A percentile compares a stretch with the other conserved stretches of the same genome.
Evolutionary conservation across 2,888 invertebrate species (phyloP).

Genomic region (Endotricha flammealis): DNA sequence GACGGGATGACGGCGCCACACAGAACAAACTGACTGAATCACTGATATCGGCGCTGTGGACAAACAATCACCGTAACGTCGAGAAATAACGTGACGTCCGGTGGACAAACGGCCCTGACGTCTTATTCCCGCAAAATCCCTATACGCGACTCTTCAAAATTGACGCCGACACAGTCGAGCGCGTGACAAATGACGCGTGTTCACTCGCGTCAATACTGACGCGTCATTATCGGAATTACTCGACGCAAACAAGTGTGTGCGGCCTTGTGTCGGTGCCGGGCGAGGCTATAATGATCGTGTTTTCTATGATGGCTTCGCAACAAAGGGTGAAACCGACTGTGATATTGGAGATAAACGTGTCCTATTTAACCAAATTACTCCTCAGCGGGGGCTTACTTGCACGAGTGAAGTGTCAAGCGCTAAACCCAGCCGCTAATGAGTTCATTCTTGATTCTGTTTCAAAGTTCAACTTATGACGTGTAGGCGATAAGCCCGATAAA

Average conservation of each 20-base stretch:
- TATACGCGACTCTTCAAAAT: slow-evolving; percentile 3
- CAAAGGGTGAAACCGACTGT: slow-evolving; percentile 30
- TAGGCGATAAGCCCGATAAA: slow-evolving; percentile 9
- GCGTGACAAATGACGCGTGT: slow-evolving; percentile 36
- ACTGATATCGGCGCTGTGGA: too few relatives aligned
- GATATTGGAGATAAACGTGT: slow-evolving; percentile 36
- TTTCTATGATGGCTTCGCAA: slow-evolving; percentile 6
- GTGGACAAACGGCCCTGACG: too few relatives aligned
- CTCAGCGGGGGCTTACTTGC: slow-evolving; percentile 5
- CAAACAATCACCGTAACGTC: too few relatives aligned
- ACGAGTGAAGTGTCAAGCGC: slow-evolving; percentile 1
- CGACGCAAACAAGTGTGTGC: slow-evolving; percentile 20
- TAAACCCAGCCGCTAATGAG: slow-evolving; percentile 9
- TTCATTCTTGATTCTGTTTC: slow-evolving; percentile 14
- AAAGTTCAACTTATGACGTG: slow-evolving; percentile 1
- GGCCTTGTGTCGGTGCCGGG: slow-evolving; percentile 1
- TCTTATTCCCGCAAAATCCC: slow-evolving; percentile 2
- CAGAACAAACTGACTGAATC: too few relatives aligned
- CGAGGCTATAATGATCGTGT: slow-evolving; percentile 4
- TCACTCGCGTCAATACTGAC: slow-evolving; percentile 25
- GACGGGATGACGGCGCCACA: too few relatives aligned
- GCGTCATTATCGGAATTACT: slow-evolving; percentile 29
- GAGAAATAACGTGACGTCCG: too few relatives aligned
- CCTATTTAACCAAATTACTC: slow-evolving; percentile 34
- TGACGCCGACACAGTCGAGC: slow-evolving; percentile 3